Percentiles rank a stretch among this genome's conserved stretches.
phyloP scores from a whole-genome alignment of 2,113 vertebrate species.

The Rhombomys opimus region DNA sequence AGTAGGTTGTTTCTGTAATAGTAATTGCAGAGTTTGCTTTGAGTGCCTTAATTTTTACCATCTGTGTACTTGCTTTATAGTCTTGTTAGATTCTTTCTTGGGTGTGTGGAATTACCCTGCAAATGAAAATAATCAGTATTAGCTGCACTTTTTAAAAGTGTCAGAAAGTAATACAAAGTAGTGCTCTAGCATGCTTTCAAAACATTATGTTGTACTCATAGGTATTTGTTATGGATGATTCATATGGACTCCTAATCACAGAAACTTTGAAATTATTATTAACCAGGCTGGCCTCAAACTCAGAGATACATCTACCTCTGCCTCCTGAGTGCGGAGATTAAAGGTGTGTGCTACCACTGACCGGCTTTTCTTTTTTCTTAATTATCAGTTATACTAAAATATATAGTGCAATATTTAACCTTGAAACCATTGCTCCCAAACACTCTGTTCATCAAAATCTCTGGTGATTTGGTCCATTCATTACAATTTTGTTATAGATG shows the following conservation, averaged over 20 bases:
- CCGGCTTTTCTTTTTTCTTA: background rate
- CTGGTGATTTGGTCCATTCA: background rate
- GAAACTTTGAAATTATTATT: background rate
- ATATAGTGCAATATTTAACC: background rate
- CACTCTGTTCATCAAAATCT: background rate
- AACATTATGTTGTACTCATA: background rate
- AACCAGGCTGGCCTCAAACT: too few species aligned
- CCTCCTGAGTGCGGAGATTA: too few species aligned
- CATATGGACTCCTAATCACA: background rate
- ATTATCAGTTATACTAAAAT: slow-evolving; percentile 24
- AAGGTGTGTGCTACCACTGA: too few species aligned
- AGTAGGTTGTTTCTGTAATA: background rate
- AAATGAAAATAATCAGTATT: background rate
- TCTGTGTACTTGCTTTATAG: background rate
- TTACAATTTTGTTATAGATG: slow-evolving; percentile 43
- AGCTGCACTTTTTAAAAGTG: background rate
- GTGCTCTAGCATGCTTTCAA: background rate
- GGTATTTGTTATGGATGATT: background rate
- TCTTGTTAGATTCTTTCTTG: background rate
- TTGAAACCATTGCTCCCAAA: background rate
- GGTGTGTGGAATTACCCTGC: background rate
- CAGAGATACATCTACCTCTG: too few species aligned
- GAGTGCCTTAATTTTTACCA: background rate
- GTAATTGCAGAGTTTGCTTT: background rate
- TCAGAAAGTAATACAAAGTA: background rate